Conservation (phyloP, 2,113 vertebrate genomes). For the Laticauda colubrina region DNA sequence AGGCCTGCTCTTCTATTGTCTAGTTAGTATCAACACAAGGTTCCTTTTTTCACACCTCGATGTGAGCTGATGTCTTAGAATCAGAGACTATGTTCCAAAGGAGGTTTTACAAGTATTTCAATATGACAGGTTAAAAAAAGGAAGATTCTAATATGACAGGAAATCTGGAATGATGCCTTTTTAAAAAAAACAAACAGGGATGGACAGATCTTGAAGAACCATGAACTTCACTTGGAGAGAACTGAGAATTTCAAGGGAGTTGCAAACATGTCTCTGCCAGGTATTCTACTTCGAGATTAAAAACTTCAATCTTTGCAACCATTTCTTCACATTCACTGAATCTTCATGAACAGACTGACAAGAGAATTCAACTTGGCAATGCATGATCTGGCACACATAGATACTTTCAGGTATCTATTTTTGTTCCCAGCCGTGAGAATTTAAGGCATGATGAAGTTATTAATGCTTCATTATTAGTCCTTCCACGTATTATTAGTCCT, state of each 20-base stretch:
- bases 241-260: background rate
- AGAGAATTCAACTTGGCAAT: background rate
- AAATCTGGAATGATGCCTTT: background rate
- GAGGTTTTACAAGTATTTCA: background rate
- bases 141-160: background rate
- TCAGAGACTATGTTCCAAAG: background rate
- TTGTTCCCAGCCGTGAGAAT: background rate
- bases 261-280: background rate
- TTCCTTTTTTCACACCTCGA: background rate
- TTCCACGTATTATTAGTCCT: background rate
- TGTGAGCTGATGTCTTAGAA: background rate
- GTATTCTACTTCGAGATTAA: background rate
- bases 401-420: background rate
- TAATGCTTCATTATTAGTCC: background rate
- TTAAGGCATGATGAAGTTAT: background rate
- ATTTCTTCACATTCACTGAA: background rate
- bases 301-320: background rate
- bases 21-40: background rate
- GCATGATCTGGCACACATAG: background rate
- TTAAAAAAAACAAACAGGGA: background rate
- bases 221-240: background rate
- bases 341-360: background rate
- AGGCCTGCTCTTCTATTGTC: background rate
- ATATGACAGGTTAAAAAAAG: background rate
- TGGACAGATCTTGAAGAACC: background rate